Conservation (phyloP, 2,113 vertebrate species). For the Calidris pygmaea region DNA sequence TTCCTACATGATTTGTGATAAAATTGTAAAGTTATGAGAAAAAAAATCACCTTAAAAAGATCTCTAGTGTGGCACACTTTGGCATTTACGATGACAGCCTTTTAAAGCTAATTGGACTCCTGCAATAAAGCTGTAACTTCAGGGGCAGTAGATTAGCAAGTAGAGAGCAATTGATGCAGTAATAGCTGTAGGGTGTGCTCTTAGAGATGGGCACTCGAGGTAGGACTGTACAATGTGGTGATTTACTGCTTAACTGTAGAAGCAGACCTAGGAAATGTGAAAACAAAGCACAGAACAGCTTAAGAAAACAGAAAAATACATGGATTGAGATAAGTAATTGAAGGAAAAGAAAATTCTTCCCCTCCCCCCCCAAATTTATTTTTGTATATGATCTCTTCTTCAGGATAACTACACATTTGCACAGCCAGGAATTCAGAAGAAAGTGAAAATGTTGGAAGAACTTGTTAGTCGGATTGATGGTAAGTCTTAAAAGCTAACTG, state of each 20-base stretch:
- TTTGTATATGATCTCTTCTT: background rate
- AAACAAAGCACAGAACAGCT: background rate
- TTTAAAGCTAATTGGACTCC: background rate
- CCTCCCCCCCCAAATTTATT: background rate
- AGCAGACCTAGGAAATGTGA: background rate
- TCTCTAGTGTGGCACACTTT: background rate
- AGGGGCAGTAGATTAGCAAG: background rate
- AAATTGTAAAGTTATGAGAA: background rate
- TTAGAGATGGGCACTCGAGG: background rate
- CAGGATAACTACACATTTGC: conserved; percentile 99
- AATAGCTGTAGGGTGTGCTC: background rate
- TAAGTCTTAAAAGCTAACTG: conserved; percentile 71
- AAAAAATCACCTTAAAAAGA: background rate
- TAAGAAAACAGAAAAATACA: background rate
- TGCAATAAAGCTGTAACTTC: background rate
- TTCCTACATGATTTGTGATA: background rate
- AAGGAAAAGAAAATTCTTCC: background rate
- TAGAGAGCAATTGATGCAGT: background rate
- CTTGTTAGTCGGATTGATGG: conserved; percentile 97
- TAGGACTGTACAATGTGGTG: background rate
- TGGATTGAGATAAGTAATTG: background rate
- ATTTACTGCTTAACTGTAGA: background rate
- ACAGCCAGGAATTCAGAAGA: conserved; percentile 96
- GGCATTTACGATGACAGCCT: background rate
- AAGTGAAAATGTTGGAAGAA: conserved; percentile 93